Base-by-base conservation (phyloP, 1,140 invertebrate genomes). In the Papilio polytes region DNA sequence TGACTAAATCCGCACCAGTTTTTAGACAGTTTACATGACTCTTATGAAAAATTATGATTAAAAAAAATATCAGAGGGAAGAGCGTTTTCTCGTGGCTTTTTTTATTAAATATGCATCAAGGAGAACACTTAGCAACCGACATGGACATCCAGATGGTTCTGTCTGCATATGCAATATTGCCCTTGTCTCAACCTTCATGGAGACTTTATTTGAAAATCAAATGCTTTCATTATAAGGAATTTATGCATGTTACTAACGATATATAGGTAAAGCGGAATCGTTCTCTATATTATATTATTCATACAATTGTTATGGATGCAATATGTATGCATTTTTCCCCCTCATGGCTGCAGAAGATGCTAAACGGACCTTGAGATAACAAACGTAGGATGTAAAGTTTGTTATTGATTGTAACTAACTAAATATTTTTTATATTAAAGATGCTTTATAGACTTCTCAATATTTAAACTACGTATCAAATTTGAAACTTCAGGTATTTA, bases 181-280 rank as follows among this genome's bases (percentile, higher is more conserved):
- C 63, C 63, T 70, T 70, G 63, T 15, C 26, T 36, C 63, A 70
- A 70, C 63, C 63, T 70, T 70, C 63, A 70, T 70, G 26, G 4
- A 70, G 63, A 70, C 13, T 70, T 10, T 36, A 70, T 70, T 70
- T 31, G 63, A 70, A 70, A 70, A 70, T 36, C 63, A 70, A 70
- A 70, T 70, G 63, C n/a, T 70, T 18, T 15, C 12, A 70, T 70
- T 70, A 70, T 15, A 70, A 70, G 31, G 26, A 70, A 36, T 70
- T 70, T 70, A 70, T 70, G 63, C 63, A 70, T 70, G 59, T 63
- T 26, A 22, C 20, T 26, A 12, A 63, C 20, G 59, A 70, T 15
- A 70, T 70, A 70, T 31, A 70, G 63, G 63, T 70, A 36, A 70
- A 70, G 63, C 63, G 63, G 63, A 70, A 70, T 70, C 63, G 26